Base-by-base conservation (phyloP, 1,140 invertebrate genomes). In the Callitettix versicolor region DNA sequence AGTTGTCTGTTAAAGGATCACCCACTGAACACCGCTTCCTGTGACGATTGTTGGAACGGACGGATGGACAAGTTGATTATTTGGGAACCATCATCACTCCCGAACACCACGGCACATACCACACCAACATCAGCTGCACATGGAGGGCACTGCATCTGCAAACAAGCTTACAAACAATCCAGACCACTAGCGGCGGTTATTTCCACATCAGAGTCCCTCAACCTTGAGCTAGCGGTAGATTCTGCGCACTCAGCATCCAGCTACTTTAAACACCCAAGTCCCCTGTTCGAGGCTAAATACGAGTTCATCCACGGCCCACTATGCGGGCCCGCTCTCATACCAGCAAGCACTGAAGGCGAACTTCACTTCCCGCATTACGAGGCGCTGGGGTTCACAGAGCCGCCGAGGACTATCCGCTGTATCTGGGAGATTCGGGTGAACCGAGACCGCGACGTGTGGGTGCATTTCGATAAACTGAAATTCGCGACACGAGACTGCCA, bases 301-400 rank as follows among this genome's bases (percentile, higher is more conserved):
- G 86, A 91, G 66, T 92, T 92, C 65, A 84, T 89, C 5, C 90
- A 93, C 59, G 86, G 86, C 15, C 88, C 88, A 1, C 71, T 91
- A 0, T 93, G 90, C 65, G 90, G 90, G 0, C 86, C 87, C 2
- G 79, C 88, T 0, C 76, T 86, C 1, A 67, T 91, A 33, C 78
- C 82, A 12, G 81, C 88, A 0, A 77, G 79, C 2, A 79, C 84
- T 2, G 87, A 91, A 61, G 88, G 87, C 0, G 87, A 89, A 66
- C 53, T 62, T 12, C 81, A 86, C 49, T 91, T 90, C 66, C 89
- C 88, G 0, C 84, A 86, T 64, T 85, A 87, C 65, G 86, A 89
- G 64, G 86, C 86, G 0, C 72, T 90, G 38, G 85, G 85, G 2
- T 86, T 84, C 61, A 81, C 82, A 0, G 80, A 82, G 59, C 80